A percentile compares a stretch with the other conserved stretches of the same genome.
phyloP scores from a whole-genome alignment of 2,113 vertebrate genomes.

The Cochlearius cochlearius region DNA sequence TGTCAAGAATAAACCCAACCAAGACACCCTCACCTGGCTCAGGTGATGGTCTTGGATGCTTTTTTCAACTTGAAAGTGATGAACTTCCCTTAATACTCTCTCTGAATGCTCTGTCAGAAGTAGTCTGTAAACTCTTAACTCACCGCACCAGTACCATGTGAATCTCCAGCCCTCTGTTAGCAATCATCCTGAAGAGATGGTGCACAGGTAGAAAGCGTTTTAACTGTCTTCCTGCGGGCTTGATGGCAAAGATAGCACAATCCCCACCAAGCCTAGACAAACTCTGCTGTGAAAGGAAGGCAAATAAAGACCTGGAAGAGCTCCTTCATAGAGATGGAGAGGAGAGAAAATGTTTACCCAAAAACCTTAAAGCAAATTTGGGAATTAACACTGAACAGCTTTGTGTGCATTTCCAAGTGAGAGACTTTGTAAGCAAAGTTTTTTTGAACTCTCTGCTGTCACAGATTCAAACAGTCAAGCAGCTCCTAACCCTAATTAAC shows the following conservation, averaged over 20 bases:
- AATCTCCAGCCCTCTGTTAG: not conserved
- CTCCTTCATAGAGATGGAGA: not conserved
- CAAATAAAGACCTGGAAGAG: constrained; percentile 34
- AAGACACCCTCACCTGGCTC: not conserved
- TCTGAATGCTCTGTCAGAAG: not conserved
- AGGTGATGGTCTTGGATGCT: not conserved
- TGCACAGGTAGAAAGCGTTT: not conserved
- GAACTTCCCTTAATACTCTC: not conserved
- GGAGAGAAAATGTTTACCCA: not conserved
- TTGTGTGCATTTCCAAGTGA: not conserved
- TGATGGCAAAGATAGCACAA: constrained; percentile 11
- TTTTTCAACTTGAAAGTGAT: not conserved
- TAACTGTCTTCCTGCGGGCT: not conserved
- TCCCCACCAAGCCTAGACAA: constrained; percentile 16
- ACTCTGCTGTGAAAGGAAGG: constrained; percentile 6
- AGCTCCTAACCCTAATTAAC: constrained; percentile 42
- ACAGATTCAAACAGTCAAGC: not conserved
- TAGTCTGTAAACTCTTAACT: not conserved
- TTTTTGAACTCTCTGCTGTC: constrained; percentile 47
- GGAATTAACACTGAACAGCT: constrained; percentile 30
- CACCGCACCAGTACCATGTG: not conserved
- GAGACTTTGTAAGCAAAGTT: constrained; percentile 35
- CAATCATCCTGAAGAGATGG: not conserved
- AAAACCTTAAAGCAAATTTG: constrained; percentile 10
- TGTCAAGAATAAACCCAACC: not conserved